Evolutionary conservation across 2,113 vertebrate genomes (phyloP).

Genomic region (Morphnarchus princeps): DNA sequence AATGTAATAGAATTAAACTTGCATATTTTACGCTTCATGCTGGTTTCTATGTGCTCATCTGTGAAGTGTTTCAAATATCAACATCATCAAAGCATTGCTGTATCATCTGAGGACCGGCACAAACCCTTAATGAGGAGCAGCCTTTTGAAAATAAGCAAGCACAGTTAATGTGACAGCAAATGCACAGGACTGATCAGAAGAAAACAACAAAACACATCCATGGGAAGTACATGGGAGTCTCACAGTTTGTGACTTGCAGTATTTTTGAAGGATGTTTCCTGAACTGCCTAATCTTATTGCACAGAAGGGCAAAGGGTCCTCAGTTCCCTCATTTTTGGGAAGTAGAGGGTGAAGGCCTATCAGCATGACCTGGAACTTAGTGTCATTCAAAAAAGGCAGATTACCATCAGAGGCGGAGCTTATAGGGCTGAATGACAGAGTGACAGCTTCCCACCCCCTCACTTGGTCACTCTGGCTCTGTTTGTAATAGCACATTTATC

Average conservation of each 20-base stretch:
- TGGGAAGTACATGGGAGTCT: not conserved
- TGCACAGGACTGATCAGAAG: not conserved
- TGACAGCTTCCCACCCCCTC: not conserved
- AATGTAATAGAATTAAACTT: not conserved
- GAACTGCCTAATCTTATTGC: not conserved
- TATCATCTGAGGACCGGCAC: not conserved
- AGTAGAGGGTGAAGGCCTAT: not conserved
- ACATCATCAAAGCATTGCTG: not conserved
- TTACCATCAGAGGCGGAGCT: not conserved
- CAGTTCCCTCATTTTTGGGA: not conserved
- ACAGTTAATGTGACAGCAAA: not conserved
- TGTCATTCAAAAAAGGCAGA: not conserved
- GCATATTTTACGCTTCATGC: not conserved
- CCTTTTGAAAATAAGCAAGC: not conserved
- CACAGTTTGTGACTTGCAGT: not conserved
- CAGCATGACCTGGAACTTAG: not conserved
- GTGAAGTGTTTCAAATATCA: not conserved
- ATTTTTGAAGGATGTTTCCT: not conserved
- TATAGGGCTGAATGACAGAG: not conserved
- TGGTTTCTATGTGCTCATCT: not conserved
- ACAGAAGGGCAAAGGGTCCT: not conserved
- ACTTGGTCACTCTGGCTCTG: not conserved
- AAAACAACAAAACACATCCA: not conserved
- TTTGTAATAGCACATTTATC: not conserved
- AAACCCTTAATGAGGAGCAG: not conserved